Conservation (phyloP, 2,113 vertebrate species). For the Mormyrus lacerda region DNA sequence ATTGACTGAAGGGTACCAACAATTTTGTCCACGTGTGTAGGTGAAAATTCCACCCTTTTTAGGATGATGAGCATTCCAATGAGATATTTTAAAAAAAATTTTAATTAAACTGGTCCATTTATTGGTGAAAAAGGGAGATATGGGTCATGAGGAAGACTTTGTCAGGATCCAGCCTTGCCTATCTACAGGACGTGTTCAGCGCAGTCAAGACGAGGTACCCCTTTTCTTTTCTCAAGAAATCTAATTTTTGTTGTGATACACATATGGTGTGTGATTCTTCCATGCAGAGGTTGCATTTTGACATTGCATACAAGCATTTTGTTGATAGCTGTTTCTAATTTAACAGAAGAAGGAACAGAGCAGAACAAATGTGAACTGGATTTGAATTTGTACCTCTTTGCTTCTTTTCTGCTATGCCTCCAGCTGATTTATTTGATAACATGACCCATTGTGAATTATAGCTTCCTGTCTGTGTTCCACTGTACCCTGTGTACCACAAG, state of each 20-base stretch:
- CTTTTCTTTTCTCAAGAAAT: not conserved
- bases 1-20: too few species aligned
- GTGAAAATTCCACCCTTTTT: not conserved
- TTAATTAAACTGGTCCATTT: not conserved
- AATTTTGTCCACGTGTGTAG: too few species aligned
- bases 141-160: slow-evolving; percentile 50
- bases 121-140: slow-evolving; percentile 62
- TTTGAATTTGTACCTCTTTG: not conserved
- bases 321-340: not conserved
- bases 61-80: not conserved
- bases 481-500: not conserved
- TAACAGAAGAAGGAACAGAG: not conserved
- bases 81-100: too few species aligned
- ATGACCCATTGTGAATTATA: not conserved
- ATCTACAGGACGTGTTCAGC: slow-evolving; percentile 52
- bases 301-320: not conserved
- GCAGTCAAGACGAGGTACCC: slow-evolving; percentile 58
- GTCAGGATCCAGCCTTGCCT: slow-evolving; percentile 44
- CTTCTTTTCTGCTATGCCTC: not conserved
- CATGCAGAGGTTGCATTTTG: not conserved
- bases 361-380: not conserved
- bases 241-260: not conserved
- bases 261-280: not conserved
- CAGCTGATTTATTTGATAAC: not conserved
- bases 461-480: not conserved